Evolutionary conservation across 2,888 invertebrate species (phyloP), one percentile per base, ranked within the genome.

Genomic region (Lumbricus terrestris): DNA sequence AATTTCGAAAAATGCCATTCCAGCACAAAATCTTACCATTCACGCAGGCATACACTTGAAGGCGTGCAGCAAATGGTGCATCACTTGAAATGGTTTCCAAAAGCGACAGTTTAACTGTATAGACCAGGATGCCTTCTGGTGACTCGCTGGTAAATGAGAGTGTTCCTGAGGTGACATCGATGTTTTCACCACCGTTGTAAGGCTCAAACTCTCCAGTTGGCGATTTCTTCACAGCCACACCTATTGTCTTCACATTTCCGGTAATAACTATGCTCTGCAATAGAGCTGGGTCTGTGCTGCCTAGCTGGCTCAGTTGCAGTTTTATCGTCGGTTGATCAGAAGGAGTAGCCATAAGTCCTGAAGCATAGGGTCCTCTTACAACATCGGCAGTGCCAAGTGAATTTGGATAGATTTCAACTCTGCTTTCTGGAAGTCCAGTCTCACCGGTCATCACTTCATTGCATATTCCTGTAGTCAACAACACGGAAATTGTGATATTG

Each of bases 21-120:
- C 69, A 69, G 13, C 37, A 5, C 15, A 37, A 20, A n/a, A 6
- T 35, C 69, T 54, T 69, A 83, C 90, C 90, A 38, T 90, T 83
- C n/a, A 90, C 34, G 83, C 90, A 90, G 90, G 90, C 90, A 37
- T 83, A 83, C 35, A 83, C 85, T 37, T 90, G 38, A 18, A 90
- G 38, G n/a, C 40, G 69, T 16, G 37, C 35, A 33, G 37, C 42
- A 38, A 35, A 38, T n/a, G 90, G 90, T 23, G 69, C 34, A 29
- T 37, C 42, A 33, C 33, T 38, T 23, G 34, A 23, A 38, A 90
- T 38, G 11, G 90, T 40, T 38, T 83, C 83, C 29, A 82, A 83
- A 34, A 83, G 29, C 37, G 16, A 0, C n/a, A 90, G 0, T 38
- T 33, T n/a, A 83, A 90, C n/a, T 35, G 20, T 38, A 40, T 90